Percentiles rank a stretch among this genome's conserved stretches.
Conservation (phyloP, 2,113 vertebrate species). For the Macrotis lagotis region DNA sequence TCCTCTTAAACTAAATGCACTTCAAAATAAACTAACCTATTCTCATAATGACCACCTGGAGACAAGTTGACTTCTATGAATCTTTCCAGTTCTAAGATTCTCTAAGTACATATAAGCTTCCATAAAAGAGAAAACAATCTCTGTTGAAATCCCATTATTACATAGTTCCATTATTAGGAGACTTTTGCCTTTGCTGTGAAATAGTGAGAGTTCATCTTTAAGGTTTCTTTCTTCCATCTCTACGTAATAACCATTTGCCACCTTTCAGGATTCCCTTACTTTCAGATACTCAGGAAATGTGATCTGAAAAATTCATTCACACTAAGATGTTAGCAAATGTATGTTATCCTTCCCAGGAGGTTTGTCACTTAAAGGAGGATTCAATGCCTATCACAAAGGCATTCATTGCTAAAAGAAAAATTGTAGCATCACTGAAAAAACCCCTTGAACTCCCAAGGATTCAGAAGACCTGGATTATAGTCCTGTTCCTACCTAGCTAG, state of each 20-base stretch:
- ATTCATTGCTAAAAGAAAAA: neutral
- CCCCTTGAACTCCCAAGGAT: neutral
- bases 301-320: neutral
- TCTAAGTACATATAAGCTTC: neutral
- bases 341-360: neutral
- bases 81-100: neutral
- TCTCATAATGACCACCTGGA: neutral
- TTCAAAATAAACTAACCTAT: neutral
- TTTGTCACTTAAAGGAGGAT: neutral
- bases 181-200: neutral
- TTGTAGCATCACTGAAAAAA: neutral
- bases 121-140: neutral
- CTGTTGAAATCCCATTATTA: neutral
- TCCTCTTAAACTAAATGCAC: neutral
- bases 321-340: neutral
- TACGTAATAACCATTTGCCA: neutral
- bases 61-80: neutral
- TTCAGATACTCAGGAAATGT: neutral
- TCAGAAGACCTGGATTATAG: neutral
- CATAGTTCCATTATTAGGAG: neutral
- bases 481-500: neutral
- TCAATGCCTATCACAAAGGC: neutral
- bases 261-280: slow-evolving; percentile 2
- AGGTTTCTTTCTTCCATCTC: neutral
- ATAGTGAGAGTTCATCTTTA: neutral